A percentile compares a stretch with the other conserved stretches of the same genome.
phyloP scores from a whole-genome alignment of 2,113 vertebrate species.

The Callithrix jacchus region DNA sequence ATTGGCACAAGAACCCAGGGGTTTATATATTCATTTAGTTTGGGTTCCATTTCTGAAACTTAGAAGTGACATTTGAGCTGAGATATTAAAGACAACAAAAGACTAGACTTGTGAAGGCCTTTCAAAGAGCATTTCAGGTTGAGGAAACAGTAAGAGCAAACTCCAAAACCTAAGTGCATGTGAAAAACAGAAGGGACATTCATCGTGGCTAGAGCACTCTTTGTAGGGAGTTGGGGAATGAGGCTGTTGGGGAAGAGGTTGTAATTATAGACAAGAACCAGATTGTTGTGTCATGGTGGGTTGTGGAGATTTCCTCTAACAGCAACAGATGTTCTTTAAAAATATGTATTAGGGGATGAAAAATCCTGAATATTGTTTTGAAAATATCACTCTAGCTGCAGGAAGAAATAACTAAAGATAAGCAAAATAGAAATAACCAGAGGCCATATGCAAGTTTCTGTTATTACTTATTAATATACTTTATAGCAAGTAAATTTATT shows the following conservation, averaged over 20 bases:
- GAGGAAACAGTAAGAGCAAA: background rate
- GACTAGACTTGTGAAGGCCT: background rate
- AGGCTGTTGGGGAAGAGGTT: background rate
- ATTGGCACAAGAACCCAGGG: background rate
- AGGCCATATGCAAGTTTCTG: background rate
- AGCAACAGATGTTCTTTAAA: background rate
- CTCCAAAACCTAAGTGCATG: background rate
- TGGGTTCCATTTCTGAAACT: background rate
- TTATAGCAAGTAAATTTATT: background rate
- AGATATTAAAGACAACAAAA: background rate
- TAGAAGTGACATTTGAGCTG: background rate
- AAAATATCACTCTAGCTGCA: slow-evolving; percentile 19
- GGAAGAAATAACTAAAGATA: background rate
- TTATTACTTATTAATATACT: slow-evolving; percentile 3
- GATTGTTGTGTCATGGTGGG: background rate
- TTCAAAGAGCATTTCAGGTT: background rate
- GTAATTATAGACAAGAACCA: background rate
- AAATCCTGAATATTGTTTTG: slow-evolving; percentile 24
- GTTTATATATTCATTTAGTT: background rate
- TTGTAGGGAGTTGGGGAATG: rapidly evolving
- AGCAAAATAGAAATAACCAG: slow-evolving; percentile 14
- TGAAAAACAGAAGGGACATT: background rate
- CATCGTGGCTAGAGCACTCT: rapidly evolving
- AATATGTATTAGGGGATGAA: background rate
- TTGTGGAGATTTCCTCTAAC: background rate